Percentiles rank a stretch among this genome's conserved stretches.
These are phyloP conservation scores for Xanthia icteritia DNA, from an alignment of 2,888 invertebrate genomes.

Conservation along the genomic window DNA sequence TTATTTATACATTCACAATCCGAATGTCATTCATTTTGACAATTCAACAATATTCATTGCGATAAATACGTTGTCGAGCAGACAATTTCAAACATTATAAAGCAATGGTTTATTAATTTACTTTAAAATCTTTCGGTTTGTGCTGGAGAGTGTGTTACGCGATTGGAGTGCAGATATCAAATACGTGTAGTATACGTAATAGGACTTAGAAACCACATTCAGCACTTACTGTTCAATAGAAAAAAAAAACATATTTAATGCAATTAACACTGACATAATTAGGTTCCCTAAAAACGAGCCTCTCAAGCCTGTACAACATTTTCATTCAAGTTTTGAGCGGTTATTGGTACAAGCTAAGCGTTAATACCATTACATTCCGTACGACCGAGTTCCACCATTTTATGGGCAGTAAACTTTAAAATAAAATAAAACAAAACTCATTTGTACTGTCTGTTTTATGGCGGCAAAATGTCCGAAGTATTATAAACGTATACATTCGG, in stretches of 20 bases:
- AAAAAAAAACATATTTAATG: neutral
- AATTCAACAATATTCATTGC: no score
- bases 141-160: no score
- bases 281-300: slow-evolving; percentile 8
- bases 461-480: slow-evolving; percentile 50
- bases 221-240: neutral
- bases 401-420: slow-evolving; percentile 71
- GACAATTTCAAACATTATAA: no score
- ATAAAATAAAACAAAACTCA: slow-evolving; percentile 71
- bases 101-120: no score
- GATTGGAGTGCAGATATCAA: no score
- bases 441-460: slow-evolving; percentile 63
- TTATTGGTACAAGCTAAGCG: slow-evolving; percentile 58
- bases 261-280: slow-evolving; percentile 10
- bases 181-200: neutral
- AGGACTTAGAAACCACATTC: neutral
- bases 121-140: no score
- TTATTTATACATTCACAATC: no score
- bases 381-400: slow-evolving; percentile 62
- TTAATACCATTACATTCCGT: slow-evolving; percentile 64
- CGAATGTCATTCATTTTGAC: no score
- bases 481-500: slow-evolving; percentile 38
- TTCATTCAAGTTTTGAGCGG: slow-evolving; percentile 38
- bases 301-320: slow-evolving; percentile 1
- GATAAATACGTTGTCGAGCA: no score